Percentiles rank a stretch among this genome's conserved stretches.
phyloP scores from a whole-genome alignment of 2,797 vertebrate genomes.

The Anabacerthia variegaticeps region DNA sequence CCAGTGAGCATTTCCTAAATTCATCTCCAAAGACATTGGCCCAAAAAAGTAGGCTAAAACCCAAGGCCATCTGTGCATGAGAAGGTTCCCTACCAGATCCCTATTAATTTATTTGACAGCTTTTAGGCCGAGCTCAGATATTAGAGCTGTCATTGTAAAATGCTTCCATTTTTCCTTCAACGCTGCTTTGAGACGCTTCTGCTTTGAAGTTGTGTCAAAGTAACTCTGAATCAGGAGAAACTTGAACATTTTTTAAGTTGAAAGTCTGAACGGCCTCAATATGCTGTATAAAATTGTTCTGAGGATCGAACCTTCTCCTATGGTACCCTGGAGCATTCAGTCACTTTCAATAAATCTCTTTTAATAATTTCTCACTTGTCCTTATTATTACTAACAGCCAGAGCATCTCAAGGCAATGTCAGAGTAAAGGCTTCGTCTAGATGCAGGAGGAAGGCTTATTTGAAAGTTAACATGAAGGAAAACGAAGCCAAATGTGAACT shows the following conservation, averaged over 20 bases:
- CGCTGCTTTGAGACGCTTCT: conserved; percentile 2
- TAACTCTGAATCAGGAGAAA: conserved; percentile 42
- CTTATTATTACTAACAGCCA: conserved; percentile 64
- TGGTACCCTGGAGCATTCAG: conserved; percentile 45
- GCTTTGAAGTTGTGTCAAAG: conserved; percentile 62
- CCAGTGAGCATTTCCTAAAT: not conserved
- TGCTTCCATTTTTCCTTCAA: conserved; percentile 22
- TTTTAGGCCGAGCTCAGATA: conserved; percentile 14
- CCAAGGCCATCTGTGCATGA: not conserved
- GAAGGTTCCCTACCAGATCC: conserved; percentile 9
- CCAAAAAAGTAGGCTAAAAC: not conserved
- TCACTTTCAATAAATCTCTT: conserved; percentile 67
- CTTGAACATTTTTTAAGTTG: not conserved
- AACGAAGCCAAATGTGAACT: conserved; percentile 13
- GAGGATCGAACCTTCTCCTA: conserved; percentile 42
- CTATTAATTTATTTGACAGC: conserved; percentile 48
- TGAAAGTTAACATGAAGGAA: conserved; percentile 29
- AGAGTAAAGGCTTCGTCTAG: conserved; percentile 16
- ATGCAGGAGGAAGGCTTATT: not conserved
- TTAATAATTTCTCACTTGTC: conserved; percentile 63
- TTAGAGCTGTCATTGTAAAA: conserved; percentile 48
- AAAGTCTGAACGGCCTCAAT: conserved; percentile 58
- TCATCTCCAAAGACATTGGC: not conserved
- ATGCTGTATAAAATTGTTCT: conserved; percentile 43
- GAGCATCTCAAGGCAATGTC: conserved; percentile 59